A percentile compares a stretch with the other conserved stretches of the same genome.
Conservation (phyloP, 2,888 invertebrate species). For the Acanthosoma haemorrhoidale region DNA sequence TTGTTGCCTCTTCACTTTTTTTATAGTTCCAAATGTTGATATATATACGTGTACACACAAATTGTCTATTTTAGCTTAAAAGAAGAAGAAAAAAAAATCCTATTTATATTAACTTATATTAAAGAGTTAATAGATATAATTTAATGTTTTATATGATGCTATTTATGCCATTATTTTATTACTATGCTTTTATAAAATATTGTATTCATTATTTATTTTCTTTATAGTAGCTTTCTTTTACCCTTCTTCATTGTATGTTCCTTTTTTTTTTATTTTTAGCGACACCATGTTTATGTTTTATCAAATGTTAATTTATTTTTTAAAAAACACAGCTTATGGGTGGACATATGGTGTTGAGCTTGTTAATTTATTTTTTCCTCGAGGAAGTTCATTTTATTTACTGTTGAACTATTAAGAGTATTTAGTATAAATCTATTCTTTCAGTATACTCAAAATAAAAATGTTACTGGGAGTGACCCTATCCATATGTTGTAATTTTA, state of each 20-base stretch:
- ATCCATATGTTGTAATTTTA: neutral
- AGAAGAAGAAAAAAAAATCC: neutral
- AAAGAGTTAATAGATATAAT: neutral
- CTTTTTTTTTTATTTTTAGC: neutral
- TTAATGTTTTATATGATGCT: slow-evolving; percentile 3
- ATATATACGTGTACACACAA: neutral
- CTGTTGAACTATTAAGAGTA: slow-evolving; percentile 1
- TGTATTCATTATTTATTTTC: neutral
- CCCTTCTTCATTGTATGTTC: neutral
- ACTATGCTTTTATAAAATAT: neutral
- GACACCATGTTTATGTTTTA: neutral
- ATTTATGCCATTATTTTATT: neutral
- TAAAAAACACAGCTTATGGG: neutral
- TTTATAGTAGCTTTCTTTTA: neutral
- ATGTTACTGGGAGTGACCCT: neutral
- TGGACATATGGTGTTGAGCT: neutral
- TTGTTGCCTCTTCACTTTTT: slow-evolving; percentile 45
- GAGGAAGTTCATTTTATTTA: neutral
- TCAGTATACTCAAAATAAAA: neutral
- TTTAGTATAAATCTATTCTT: slow-evolving; percentile 3
- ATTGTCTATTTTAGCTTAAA: slow-evolving; percentile 18
- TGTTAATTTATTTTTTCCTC: neutral
- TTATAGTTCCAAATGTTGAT: slow-evolving; percentile 12
- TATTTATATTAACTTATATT: slow-evolving; percentile 11
- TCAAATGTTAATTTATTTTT: neutral